These are phyloP conservation scores for Orycteropus afer DNA, from an alignment of 2,113 vertebrate genomes.

Conservation along the genomic window DNA sequence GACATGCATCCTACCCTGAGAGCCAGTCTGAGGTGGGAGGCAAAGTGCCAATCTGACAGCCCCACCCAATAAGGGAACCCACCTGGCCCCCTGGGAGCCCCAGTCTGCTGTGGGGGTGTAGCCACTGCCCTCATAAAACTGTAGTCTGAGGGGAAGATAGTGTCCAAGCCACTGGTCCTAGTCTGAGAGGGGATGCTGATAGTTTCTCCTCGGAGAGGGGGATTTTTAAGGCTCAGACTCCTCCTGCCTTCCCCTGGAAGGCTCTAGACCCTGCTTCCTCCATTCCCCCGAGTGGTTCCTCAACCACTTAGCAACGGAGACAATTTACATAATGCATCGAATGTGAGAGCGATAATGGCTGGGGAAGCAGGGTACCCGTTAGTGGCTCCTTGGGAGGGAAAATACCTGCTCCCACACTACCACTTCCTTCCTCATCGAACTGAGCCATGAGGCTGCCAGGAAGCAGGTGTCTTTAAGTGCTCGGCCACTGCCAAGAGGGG, in stretches of 20 bases:
- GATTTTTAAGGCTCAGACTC: slow-evolving; percentile 37
- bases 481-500: slow-evolving; percentile 25
- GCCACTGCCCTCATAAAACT: not conserved
- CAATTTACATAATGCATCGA: slow-evolving; percentile 77
- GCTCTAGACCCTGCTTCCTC: slow-evolving; percentile 3
- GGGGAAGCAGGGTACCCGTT: slow-evolving; percentile 63
- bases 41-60: not conserved
- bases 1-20: not conserved
- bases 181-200: not conserved
- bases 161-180: not conserved
- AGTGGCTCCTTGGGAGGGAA: slow-evolving; percentile 52
- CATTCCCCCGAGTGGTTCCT: slow-evolving; percentile 34
- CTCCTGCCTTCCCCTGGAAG: not conserved
- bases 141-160: not conserved
- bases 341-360: slow-evolving; percentile 66
- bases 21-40: not conserved
- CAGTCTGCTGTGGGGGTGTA: not conserved
- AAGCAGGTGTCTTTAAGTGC: slow-evolving; percentile 64
- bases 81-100: not conserved
- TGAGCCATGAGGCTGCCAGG: not conserved
- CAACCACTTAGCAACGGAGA: slow-evolving; percentile 72
- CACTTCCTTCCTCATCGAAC: not conserved
- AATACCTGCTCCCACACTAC: slow-evolving; percentile 59
- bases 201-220: not conserved
- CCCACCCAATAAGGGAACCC: not conserved